phyloP scores from a whole-genome alignment of 2,888 invertebrate genomes.

The Parnassius glacialis region DNA sequence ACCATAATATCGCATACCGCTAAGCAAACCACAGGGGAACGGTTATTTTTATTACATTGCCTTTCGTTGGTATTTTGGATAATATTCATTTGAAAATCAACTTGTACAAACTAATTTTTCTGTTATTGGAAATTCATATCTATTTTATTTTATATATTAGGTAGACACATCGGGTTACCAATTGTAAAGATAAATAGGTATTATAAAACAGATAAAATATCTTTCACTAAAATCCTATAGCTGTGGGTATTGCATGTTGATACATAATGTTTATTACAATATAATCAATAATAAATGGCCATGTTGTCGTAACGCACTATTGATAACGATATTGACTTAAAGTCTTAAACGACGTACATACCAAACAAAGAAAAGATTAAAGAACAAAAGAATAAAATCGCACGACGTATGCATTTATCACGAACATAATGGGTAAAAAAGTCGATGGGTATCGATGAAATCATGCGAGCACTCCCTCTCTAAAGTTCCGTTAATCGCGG shows the following conservation, averaged over 20 bases:
- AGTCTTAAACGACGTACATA: constrained; percentile 2
- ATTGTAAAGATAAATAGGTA: no score
- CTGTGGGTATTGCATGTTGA: constrained; percentile 6
- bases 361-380: constrained; percentile 9
- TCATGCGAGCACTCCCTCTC: constrained; percentile 51
- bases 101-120: no score
- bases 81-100: no score
- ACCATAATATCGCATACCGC: constrained; percentile 66
- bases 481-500: constrained; percentile 47
- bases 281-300: not conserved
- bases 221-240: not conserved
- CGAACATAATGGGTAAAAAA: constrained; percentile 37
- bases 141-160: no score
- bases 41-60: constrained; percentile 43
- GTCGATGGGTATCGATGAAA: constrained; percentile 42
- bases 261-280: not conserved
- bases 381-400: constrained; percentile 29
- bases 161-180: no score
- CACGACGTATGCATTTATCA: constrained; percentile 25
- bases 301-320: constrained; percentile 1
- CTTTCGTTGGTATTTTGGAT: constrained; percentile 25
- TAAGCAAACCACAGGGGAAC: constrained; percentile 63
- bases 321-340: constrained; percentile 5
- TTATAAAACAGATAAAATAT: no score
- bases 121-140: no score